Conservation (phyloP, 92 coral and sea anemone species). For the Zoanthus sansibaricus region DNA sequence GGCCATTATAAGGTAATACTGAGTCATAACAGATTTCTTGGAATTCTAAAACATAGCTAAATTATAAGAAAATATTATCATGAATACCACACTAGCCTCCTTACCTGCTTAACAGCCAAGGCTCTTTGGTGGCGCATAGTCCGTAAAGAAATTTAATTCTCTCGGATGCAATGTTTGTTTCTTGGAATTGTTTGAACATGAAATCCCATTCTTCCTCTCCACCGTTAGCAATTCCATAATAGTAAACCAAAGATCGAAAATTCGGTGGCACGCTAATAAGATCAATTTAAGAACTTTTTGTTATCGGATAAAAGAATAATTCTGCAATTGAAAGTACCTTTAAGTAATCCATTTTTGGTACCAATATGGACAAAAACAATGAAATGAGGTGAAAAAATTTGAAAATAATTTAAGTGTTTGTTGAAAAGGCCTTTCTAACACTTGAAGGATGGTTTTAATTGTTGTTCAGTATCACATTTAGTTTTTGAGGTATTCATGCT, state of each 20-base stretch:
- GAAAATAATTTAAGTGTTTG: too few relatives aligned
- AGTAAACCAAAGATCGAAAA: conserved; percentile 73
- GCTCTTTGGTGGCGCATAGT: conserved; percentile 75
- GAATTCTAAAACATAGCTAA: too few relatives aligned
- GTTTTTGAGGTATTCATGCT: too few relatives aligned
- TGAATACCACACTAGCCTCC: neutral
- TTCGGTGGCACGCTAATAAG: conserved; percentile 72
- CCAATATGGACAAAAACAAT: too few relatives aligned
- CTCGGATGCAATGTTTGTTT: conserved; percentile 74
- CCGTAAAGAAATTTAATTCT: conserved; percentile 66
- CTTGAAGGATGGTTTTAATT: too few relatives aligned
- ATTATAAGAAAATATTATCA: neutral
- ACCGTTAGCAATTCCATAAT: conserved; percentile 71
- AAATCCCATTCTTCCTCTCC: conserved; percentile 88
- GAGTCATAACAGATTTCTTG: too few relatives aligned
- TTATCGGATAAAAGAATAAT: neutral
- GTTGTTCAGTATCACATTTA: too few relatives aligned
- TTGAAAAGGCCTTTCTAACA: too few relatives aligned
- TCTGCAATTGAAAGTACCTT: too few relatives aligned
- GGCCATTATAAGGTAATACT: too few relatives aligned
- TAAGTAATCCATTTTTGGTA: too few relatives aligned
- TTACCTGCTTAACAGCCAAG: conserved; percentile 84
- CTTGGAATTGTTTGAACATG: conserved; percentile 72
- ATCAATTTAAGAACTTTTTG: neutral
- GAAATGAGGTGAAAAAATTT: too few relatives aligned